Conservation (phyloP, 2,797 vertebrate species). For the Nyctibius grandis region DNA sequence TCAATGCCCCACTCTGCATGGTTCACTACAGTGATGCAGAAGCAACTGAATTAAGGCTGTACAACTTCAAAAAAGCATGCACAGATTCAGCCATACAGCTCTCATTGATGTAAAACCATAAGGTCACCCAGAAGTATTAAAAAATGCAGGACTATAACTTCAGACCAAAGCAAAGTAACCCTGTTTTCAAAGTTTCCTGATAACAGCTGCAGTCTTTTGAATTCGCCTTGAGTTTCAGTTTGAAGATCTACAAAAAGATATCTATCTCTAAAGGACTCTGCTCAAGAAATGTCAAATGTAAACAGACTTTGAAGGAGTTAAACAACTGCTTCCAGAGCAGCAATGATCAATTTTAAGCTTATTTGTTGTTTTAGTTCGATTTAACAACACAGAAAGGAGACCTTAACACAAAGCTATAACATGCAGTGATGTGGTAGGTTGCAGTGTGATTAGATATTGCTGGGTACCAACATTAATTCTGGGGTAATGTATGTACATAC, state of each 20-base stretch:
- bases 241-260: slow-evolving; percentile 63
- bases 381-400: not conserved
- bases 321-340: slow-evolving; percentile 35
- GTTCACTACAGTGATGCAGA: not conserved
- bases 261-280: slow-evolving; percentile 24
- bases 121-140: slow-evolving; percentile 12
- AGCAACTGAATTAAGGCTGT: not conserved
- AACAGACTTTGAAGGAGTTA: slow-evolving; percentile 62
- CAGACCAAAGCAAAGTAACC: slow-evolving; percentile 52
- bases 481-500: not conserved
- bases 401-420: not conserved
- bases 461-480: not conserved
- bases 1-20: not conserved
- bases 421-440: not conserved
- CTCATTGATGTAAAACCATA: not conserved
- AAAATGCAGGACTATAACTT: slow-evolving; percentile 31
- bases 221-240: slow-evolving; percentile 40
- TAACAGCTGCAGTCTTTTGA: slow-evolving; percentile 53
- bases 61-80: not conserved
- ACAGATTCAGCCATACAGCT: not conserved
- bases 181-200: slow-evolving; percentile 56
- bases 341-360: slow-evolving; percentile 33
- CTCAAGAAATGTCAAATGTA: slow-evolving; percentile 51
- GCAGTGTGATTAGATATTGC: not conserved
- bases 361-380: slow-evolving; percentile 15